phyloP scores from a whole-genome alignment of 2,888 invertebrate genomes.

The Autographa gamma region DNA sequence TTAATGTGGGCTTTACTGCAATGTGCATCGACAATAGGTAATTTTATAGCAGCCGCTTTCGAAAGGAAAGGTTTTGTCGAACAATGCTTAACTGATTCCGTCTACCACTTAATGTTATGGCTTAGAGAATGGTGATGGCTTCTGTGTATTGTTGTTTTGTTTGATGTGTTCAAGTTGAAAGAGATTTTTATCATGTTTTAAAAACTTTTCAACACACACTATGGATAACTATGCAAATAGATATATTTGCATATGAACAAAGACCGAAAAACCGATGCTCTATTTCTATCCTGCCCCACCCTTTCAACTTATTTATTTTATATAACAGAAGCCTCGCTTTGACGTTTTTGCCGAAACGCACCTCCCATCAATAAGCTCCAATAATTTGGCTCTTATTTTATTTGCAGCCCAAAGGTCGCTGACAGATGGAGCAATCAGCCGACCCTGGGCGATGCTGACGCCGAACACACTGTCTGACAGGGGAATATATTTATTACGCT shows the following conservation, averaged over 20 bases:
- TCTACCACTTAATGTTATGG: conserved; percentile 52
- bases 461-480: conserved; percentile 72
- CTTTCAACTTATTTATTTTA: conserved; percentile 27
- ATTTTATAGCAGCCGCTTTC: conserved; percentile 74
- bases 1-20: conserved; percentile 78
- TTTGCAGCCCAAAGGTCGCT: conserved; percentile 75
- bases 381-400: conserved; percentile 81
- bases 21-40: conserved; percentile 81
- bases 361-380: conserved; percentile 61
- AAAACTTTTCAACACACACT: conserved; percentile 3
- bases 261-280: not conserved
- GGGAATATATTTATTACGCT: conserved; percentile 84
- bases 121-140: conserved; percentile 41
- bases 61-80: conserved; percentile 65
- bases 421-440: conserved; percentile 86
- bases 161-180: conserved; percentile 33
- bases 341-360: conserved; percentile 52
- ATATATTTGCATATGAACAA: not conserved
- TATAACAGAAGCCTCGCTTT: conserved; percentile 43
- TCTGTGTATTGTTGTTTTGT: conserved; percentile 15
- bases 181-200: conserved; percentile 20
- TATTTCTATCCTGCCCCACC: not conserved
- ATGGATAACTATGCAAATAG: too few relatives aligned
- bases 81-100: conserved; percentile 66
- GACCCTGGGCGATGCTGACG: conserved; percentile 81